Base-by-base conservation (phyloP, 1,140 invertebrate genomes). In the Danaus plexippus region DNA sequence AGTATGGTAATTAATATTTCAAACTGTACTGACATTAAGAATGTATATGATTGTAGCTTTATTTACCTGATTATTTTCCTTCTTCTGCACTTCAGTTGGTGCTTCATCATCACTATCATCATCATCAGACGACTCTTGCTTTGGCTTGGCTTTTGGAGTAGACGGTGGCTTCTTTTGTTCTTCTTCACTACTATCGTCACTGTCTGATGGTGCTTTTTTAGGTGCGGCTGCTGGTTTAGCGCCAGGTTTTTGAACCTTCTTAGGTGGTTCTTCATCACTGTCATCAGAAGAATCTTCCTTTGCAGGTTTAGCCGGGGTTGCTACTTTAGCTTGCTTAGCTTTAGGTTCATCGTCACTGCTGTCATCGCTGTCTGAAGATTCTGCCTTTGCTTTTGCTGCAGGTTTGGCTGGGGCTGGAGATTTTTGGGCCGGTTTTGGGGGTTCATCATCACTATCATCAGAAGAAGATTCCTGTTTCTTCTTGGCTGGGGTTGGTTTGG, bases 71-170 rank as follows among this genome's bases (percentile, higher is more conserved):
- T 6, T 32, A 6, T 18, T n/a, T 15, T 54, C 58, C 47, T 81
- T 78, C 40, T 77, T 80, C 32, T 67, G 58, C 43, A 67, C 55
- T 71, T 84, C 82, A 44, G 67, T 54, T 47, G 80, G 64, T 55
- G 77, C 73, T 52, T 52, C 69, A 63, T 82, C 75, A 58, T 68
- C 65, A 52, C 68, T 64, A 55, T 67, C 54, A 47, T 56, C 59
- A 47, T 51, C 43, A 15, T 15, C 15, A 15, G 15, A 15, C 15
- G 15, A 15, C 15, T 15, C 15, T 15, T 15, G 15, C 15, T 15
- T 15, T 3, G 15, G 15, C 15, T 32, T 32, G 7, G 22, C 22
- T 32, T 32, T 32, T 32, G 22, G 22, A 32, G 22, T 32, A 4
- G 22, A 7, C 7, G 22, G 22, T 32, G 22, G 22, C 22, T 32